These are phyloP conservation scores for Exephanes ischioxanthus DNA, from an alignment of 2,888 invertebrate genomes.

Conservation along the genomic window DNA sequence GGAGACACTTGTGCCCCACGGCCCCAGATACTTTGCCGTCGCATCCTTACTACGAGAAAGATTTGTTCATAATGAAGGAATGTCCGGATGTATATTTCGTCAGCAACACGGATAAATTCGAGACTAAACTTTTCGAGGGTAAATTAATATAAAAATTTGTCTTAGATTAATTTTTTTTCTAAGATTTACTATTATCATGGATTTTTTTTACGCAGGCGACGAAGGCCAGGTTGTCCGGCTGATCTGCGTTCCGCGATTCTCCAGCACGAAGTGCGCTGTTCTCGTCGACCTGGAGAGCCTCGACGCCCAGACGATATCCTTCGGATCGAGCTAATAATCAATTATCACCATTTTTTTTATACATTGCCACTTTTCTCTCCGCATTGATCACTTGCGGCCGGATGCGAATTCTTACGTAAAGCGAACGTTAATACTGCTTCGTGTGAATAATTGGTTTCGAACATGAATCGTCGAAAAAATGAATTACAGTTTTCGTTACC, in stretches of 20 bases:
- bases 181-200: slow-evolving; percentile 22
- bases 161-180: background rate
- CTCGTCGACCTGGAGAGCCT: slow-evolving; percentile 92
- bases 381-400: background rate
- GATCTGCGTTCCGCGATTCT: slow-evolving; percentile 93
- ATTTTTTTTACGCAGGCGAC: slow-evolving; percentile 85
- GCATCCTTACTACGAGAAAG: slow-evolving; percentile 93
- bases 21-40: slow-evolving; percentile 97
- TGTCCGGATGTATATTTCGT: slow-evolving; percentile 96
- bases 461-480: too few species aligned
- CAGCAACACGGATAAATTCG: slow-evolving; percentile 92
- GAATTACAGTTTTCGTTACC: too few species aligned
- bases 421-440: too few species aligned
- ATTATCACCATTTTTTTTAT: slow-evolving; percentile 1
- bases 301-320: slow-evolving; percentile 89
- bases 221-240: slow-evolving; percentile 90
- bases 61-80: slow-evolving; percentile 94
- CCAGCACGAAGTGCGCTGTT: slow-evolving; percentile 90
- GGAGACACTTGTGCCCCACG: slow-evolving; percentile 97
- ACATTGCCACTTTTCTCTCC: slow-evolving; percentile 2
- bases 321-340: slow-evolving; percentile 82
- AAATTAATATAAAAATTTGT: slow-evolving; percentile 63
- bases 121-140: slow-evolving; percentile 90
- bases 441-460: too few species aligned
- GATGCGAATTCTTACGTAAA: too few species aligned